Evolutionary conservation across 2,797 vertebrate genomes (phyloP), one percentile per base, ranked within the genome.

Genomic region (Crocodylus rhombifer): DNA sequence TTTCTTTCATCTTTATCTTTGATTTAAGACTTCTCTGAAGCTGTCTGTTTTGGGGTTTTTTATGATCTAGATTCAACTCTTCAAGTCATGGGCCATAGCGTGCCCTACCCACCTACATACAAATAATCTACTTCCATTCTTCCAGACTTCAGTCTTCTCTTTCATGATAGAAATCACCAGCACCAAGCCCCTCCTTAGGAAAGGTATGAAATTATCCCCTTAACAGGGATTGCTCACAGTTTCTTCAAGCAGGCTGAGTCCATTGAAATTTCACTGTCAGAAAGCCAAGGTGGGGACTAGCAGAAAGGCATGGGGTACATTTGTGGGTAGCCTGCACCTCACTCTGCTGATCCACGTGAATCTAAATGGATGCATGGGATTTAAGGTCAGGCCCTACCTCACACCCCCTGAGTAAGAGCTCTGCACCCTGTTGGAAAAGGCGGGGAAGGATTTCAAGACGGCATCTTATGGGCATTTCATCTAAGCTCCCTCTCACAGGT

Each of bases 1-100:
- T 84, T 75, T 89, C 79, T 51, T 78, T 91, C 91, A n/a, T 16
- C 25, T 90, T 89, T n/a, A 28, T 64, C 3, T 80, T 82, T 28
- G 17, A 86, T 89, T 90, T 77, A 82, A 42, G 28, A 80, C 26
- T 84, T 76, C 28, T 30, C 85, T 80, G 23, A 3, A 4, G 26
- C 6, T 82, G 14, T 4, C 18, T 82, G 90, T 84, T 77, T 26
- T 10, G 6, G 3, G 33, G 1, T 2, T n/a, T 74, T 25, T 92
- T 82, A 51, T 51, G 42, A 51, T 87, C 73, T n/a, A 82, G 42
- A 1, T 1, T 64, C 26, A 86, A 55, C 28, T 7, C 51, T 93
- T 82, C 76, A 86, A 84, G 88, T 60, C 55, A 86, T 30, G 84
- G 36, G 7, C 25, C 69, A 86, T 42, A 87, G 3, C 16, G 3